Base-by-base conservation (phyloP, 2,113 vertebrate species). In the Parus major region DNA sequence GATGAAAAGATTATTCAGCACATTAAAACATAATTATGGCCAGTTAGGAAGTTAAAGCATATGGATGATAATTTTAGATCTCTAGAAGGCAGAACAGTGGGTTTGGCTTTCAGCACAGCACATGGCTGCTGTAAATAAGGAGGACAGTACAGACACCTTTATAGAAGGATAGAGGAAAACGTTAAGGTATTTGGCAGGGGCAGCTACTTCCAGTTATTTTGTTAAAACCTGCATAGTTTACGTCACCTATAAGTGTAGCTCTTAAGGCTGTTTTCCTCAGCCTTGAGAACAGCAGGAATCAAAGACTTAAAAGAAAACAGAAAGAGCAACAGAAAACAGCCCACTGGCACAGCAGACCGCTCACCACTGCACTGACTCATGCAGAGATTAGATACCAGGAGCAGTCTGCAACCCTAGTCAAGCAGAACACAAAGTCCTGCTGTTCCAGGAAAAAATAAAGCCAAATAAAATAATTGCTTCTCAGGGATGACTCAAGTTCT, bases 1-100 rank as follows among this genome's bases (percentile, higher is more conserved):
- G 71, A 82, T 85, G 55, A 96, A 79, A 95, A 92, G 86, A 96
- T 95, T 87, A 92, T 57, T 88, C 68, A 78, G 42, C 71, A 64
- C 41, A 65, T 86, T 85, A 93, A 93, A 91, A 90, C 33, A 70
- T 46, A 83, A 76, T 94, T 92, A 90, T 11, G 44, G 81, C 57
- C 82, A 84, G 55, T 69, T 78, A 76, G 68, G 66, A 95, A 77
- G 78, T 84, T 90, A 95, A 96, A 94, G 56, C 65, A 49, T 56
- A 56, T 44, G 49, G 60, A 69, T 81, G 89, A 89, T 87, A 59
- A 90, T 71, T 93, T 70, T 50, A 89, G 77, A 44, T 52, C 50
- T 86, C 55, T 61, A 76, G 33, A 94, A 96, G 33, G 56, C 44
- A 72, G 18, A 93, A 41, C 17, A 33, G 22, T 42, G 35, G 0